Conservation (phyloP, 1,140 invertebrate species). For the Mizuhopecten yessoensis region DNA sequence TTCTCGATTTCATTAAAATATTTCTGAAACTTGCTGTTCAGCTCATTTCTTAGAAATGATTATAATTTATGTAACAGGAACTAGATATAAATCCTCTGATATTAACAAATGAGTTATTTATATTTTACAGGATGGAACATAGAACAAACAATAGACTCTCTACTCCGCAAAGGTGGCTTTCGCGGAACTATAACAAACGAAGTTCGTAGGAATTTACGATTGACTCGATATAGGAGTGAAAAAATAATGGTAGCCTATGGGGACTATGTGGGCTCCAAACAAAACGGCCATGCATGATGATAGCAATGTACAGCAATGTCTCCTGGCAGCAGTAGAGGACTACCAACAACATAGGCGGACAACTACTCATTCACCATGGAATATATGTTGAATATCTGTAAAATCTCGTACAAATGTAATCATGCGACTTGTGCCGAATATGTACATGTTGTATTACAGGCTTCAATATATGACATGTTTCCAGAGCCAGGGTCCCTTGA, state of each 20-base stretch:
- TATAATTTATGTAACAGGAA: no score
- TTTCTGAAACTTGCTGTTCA: no score
- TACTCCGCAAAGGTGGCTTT: slow-evolving; percentile 98
- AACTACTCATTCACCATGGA: background rate
- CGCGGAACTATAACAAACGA: slow-evolving; percentile 94
- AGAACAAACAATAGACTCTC: slow-evolving; percentile 98
- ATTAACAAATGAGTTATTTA: no score
- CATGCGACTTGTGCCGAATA: background rate
- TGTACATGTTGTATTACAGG: background rate
- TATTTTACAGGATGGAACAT: slow-evolving; percentile 81
- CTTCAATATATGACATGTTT: background rate
- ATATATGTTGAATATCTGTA: background rate
- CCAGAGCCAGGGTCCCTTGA: no score
- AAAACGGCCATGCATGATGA: slow-evolving; percentile 77
- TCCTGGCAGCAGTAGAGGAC: slow-evolving; percentile 14
- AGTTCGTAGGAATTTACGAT: slow-evolving; percentile 93
- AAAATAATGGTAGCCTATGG: slow-evolving; percentile 92
- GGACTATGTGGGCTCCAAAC: slow-evolving; percentile 86
- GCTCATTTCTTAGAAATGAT: no score
- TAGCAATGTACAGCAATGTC: slow-evolving; percentile 67
- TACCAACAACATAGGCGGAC: background rate
- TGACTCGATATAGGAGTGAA: slow-evolving; percentile 93
- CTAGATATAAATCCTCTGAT: no score
- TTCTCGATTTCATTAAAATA: no score
- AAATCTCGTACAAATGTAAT: background rate